Evolutionary conservation across 2,888 invertebrate species (phyloP).

Genomic region (Tuberolachnus salignus): DNA sequence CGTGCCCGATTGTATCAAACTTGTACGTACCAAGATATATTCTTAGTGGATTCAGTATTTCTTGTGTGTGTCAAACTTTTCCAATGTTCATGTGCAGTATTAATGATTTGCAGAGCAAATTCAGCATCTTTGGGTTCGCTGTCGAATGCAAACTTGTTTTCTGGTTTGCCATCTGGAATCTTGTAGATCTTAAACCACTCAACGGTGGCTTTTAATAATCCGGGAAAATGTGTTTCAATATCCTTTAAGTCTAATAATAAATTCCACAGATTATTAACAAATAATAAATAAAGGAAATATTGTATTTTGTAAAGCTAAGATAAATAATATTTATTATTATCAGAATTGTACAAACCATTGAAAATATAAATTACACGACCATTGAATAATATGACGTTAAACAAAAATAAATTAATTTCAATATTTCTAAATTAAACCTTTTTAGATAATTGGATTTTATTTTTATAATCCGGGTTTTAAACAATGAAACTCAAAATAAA

Average conservation of each 20-base stretch:
- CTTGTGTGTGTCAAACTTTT: conserved; percentile 71
- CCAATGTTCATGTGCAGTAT: conserved; percentile 80
- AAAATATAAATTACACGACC: too few species aligned
- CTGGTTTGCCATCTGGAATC: conserved; percentile 96
- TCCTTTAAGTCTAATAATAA: conserved; percentile 76
- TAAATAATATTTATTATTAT: too few species aligned
- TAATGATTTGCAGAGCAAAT: conserved; percentile 80
- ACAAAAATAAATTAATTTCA: too few species aligned
- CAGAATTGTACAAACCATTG: too few species aligned
- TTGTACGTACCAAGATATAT: conserved; percentile 69
- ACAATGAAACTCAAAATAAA: too few species aligned
- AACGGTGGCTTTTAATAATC: conserved; percentile 90
- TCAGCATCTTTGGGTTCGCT: conserved; percentile 88
- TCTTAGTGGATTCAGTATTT: conserved; percentile 68
- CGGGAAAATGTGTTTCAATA: conserved; percentile 92
- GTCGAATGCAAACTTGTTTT: conserved; percentile 96
- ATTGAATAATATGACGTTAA: too few species aligned
- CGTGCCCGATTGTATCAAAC: too few species aligned
- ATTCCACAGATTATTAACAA: conserved; percentile 2
- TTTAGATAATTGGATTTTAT: too few species aligned
- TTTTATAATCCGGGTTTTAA: too few species aligned
- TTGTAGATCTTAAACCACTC: conserved; percentile 99
- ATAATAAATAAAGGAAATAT: too few species aligned
- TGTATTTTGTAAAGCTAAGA: not conserved
- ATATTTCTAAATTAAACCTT: too few species aligned